These are phyloP conservation scores for Chesias legatella DNA, from an alignment of 2,888 invertebrate genomes.

Conservation along the genomic window DNA sequence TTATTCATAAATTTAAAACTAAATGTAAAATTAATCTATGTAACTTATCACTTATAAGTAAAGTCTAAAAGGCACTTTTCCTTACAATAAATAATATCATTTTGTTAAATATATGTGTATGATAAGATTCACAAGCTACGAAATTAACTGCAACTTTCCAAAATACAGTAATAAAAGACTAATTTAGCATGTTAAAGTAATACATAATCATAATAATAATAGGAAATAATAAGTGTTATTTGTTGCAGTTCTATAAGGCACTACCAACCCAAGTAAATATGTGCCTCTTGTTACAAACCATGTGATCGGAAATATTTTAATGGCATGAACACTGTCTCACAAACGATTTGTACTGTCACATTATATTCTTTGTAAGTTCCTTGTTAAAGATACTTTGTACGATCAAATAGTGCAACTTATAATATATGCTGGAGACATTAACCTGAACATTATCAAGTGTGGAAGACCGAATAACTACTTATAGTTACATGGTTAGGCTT, in stretches of 20 bases:
- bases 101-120: constrained; percentile 19
- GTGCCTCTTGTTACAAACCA: constrained; percentile 6
- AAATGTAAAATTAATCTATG: constrained; percentile 28
- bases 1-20: constrained; percentile 23
- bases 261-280: constrained; percentile 19
- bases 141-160: constrained; percentile 9
- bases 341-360: constrained; percentile 26
- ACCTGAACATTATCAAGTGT: constrained; percentile 13
- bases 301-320: constrained; percentile 6
- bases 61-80: constrained; percentile 70
- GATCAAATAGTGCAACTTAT: constrained; percentile 28
- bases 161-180: constrained; percentile 11
- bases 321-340: constrained; percentile 10
- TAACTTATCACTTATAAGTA: constrained; percentile 15
- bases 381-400: constrained; percentile 27
- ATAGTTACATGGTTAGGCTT: constrained; percentile 8
- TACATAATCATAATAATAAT: constrained; percentile 2
- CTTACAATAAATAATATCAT: constrained; percentile 55
- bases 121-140: constrained; percentile 12
- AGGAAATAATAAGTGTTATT: neutral
- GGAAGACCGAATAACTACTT: constrained; percentile 28
- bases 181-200: no score
- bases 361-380: constrained; percentile 19
- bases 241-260: constrained; percentile 22
- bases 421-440: constrained; percentile 16